Evolutionary conservation across 2,113 vertebrate species (phyloP).

Genomic region (Colossoma macropomum): DNA sequence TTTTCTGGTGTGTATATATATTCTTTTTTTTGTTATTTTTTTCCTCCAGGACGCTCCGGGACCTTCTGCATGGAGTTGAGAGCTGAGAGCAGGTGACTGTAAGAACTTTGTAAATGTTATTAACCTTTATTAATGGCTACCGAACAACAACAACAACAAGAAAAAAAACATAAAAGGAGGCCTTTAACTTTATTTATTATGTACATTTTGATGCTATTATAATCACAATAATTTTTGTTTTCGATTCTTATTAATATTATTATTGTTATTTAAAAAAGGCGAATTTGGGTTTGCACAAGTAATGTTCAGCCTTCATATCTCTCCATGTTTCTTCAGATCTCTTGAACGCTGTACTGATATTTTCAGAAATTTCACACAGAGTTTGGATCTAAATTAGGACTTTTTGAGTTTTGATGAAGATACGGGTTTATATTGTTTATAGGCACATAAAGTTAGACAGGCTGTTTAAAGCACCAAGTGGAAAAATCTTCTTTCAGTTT

Average conservation of each 20-base stretch:
- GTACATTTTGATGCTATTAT: slow-evolving; percentile 86
- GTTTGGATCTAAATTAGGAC: slow-evolving; percentile 68
- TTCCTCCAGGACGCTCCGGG: slow-evolving; percentile 69
- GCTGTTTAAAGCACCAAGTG: slow-evolving; percentile 71
- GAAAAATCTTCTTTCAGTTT: slow-evolving; percentile 57
- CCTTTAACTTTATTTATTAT: slow-evolving; percentile 93
- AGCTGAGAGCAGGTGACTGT: slow-evolving; percentile 81
- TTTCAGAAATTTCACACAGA: slow-evolving; percentile 63
- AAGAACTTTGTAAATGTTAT: slow-evolving; percentile 90
- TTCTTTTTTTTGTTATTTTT: background rate
- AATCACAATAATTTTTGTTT: slow-evolving; percentile 83
- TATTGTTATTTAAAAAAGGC: slow-evolving; percentile 71
- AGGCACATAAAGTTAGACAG: slow-evolving; percentile 69
- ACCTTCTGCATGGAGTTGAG: slow-evolving; percentile 68
- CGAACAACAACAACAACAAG: slow-evolving; percentile 62
- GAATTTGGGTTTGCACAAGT: slow-evolving; percentile 84
- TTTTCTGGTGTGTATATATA: slow-evolving; percentile 7
- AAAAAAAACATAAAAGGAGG: slow-evolving; percentile 62
- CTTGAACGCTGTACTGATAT: slow-evolving; percentile 71
- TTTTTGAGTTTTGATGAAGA: slow-evolving; percentile 68
- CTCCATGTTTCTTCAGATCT: slow-evolving; percentile 59
- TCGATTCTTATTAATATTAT: slow-evolving; percentile 68
- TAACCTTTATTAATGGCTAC: slow-evolving; percentile 84
- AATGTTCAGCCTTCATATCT: slow-evolving; percentile 71
- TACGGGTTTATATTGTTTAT: slow-evolving; percentile 78